phyloP scores from a whole-genome alignment of 2,113 vertebrate genomes.

The Nettapus auritus region DNA sequence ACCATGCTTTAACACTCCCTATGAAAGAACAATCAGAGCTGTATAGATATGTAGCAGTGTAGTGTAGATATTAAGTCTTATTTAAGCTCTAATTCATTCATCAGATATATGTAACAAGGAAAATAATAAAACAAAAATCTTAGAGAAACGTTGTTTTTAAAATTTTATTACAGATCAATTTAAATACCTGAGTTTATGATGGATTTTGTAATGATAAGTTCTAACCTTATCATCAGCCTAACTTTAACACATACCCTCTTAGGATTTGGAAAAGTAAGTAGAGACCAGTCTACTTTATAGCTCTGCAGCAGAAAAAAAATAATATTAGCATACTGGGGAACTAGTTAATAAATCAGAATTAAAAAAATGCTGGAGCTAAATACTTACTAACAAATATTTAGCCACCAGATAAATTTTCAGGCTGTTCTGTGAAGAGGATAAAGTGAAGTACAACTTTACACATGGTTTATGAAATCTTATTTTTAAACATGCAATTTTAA shows the following conservation, averaged over 20 bases:
- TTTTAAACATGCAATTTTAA: not conserved
- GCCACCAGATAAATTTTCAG: not conserved
- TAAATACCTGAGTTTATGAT: not conserved
- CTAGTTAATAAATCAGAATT: not conserved
- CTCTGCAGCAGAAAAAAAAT: not conserved
- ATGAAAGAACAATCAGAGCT: not conserved
- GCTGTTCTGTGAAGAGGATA: not conserved
- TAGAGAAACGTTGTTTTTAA: not conserved
- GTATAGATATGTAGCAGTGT: not conserved
- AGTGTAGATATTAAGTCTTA: not conserved
- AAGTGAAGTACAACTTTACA: not conserved
- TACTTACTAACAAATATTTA: not conserved
- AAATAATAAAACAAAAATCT: not conserved
- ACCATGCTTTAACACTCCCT: not conserved
- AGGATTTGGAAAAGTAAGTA: not conserved
- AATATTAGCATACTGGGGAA: not conserved
- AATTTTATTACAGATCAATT: not conserved
- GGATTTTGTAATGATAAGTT: not conserved
- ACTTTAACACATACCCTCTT: not conserved
- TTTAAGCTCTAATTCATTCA: not conserved
- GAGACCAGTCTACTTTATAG: not conserved
- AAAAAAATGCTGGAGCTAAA: not conserved
- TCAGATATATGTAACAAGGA: not conserved
- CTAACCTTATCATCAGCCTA: not conserved
- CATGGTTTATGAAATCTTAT: not conserved